These are phyloP conservation scores for Drosophila neotestacea DNA, from an alignment of 2,888 invertebrate genomes.

Conservation along the genomic window DNA sequence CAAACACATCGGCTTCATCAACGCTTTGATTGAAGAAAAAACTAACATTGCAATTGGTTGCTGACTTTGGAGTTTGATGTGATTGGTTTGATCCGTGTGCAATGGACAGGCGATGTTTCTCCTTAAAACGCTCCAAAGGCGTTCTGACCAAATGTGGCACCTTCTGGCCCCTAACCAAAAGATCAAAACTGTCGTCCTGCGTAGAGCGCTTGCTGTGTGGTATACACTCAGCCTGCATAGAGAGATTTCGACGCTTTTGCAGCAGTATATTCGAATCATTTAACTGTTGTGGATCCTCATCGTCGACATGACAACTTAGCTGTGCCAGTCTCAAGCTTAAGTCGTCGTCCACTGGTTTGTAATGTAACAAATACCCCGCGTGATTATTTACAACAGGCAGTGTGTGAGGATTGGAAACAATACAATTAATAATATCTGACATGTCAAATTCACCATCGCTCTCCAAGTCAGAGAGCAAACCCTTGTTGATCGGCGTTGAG, in stretches of 20 bases:
- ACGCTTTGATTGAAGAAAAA: conserved; percentile 86
- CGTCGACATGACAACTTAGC: conserved; percentile 35
- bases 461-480: conserved; percentile 79
- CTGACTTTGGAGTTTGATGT: background rate
- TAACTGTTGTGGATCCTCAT: conserved; percentile 3
- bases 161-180: conserved; percentile 62
- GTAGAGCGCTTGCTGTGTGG: conserved; percentile 61
- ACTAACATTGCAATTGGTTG: conserved; percentile 81
- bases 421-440: conserved; percentile 86
- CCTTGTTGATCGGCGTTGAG: conserved; percentile 81
- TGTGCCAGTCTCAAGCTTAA: conserved; percentile 59
- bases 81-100: background rate
- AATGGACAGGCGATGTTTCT: conserved; percentile 47
- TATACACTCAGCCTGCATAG: conserved; percentile 35
- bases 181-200: conserved; percentile 81
- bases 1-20: conserved; percentile 87
- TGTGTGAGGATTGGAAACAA: conserved; percentile 79
- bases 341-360: conserved; percentile 65
- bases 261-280: conserved; percentile 71
- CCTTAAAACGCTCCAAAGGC: conserved; percentile 76
- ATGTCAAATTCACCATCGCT: conserved; percentile 85
- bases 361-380: conserved; percentile 74
- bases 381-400: conserved; percentile 62
- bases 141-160: conserved; percentile 42
- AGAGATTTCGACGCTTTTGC: conserved; percentile 64